Conservation (phyloP, 2,113 vertebrate genomes). For the Hemiscyllium ocellatum region DNA sequence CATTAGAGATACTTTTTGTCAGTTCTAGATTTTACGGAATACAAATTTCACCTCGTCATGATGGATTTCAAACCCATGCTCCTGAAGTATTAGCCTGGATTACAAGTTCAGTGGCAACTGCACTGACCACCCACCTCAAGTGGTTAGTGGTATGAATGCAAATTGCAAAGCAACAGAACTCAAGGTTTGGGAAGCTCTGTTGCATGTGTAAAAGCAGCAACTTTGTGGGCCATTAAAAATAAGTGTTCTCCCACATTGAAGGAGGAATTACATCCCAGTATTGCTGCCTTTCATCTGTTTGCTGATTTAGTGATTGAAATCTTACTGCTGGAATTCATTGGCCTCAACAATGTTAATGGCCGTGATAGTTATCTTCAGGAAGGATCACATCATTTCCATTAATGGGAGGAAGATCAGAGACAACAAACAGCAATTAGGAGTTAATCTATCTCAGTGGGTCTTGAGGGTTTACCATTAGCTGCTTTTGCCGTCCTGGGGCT, state of each 20-base stretch:
- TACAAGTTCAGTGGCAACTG: too few species aligned
- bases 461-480: neutral
- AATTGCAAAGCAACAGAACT: neutral
- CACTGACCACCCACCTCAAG: too few species aligned
- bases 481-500: neutral
- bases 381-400: neutral
- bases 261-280: neutral
- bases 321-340: neutral
- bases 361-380: neutral
- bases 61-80: too few species aligned
- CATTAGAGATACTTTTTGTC: too few species aligned
- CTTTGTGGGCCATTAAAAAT: neutral
- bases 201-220: neutral
- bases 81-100: too few species aligned
- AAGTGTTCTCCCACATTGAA: too few species aligned
- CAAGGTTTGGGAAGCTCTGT: neutral
- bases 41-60: too few species aligned
- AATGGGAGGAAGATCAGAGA: constrained; percentile 1
- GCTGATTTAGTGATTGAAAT: neutral
- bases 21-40: too few species aligned
- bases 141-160: neutral
- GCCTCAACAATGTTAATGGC: neutral
- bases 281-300: neutral
- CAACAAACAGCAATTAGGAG: constrained; percentile 12
- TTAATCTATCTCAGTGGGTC: neutral